A percentile compares a stretch with the other conserved stretches of the same genome.
Conservation (phyloP, 2,888 invertebrate species). For the Monochamus alternatus region DNA sequence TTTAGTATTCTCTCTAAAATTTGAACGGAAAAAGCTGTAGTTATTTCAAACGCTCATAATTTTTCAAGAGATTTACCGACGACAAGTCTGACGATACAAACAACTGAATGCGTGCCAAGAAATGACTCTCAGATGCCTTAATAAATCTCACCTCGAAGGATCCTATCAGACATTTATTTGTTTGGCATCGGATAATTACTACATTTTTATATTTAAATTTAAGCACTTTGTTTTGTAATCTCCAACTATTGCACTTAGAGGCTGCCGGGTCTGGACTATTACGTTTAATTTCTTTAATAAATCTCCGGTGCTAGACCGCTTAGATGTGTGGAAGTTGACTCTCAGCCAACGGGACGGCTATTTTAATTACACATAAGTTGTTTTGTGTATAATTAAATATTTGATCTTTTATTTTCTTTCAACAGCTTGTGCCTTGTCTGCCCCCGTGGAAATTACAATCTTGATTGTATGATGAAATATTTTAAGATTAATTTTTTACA, state of each 20-base stretch:
- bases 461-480: too few species aligned
- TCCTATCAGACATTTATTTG: constrained; percentile 18
- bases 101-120: constrained; percentile 17
- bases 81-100: constrained; percentile 16
- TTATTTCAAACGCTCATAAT: constrained; percentile 12
- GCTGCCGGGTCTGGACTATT: background rate
- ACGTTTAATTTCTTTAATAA: background rate
- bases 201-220: constrained; percentile 16
- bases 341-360: background rate
- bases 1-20: background rate
- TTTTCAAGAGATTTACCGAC: constrained; percentile 14
- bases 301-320: background rate
- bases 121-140: constrained; percentile 5
- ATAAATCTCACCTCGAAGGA: constrained; percentile 13
- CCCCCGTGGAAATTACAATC: too few species aligned
- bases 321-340: background rate
- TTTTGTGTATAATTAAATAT: background rate
- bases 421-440: too few species aligned
- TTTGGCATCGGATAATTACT: constrained; percentile 9
- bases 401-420: too few species aligned
- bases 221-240: constrained; percentile 1
- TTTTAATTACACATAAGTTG: background rate
- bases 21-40: background rate
- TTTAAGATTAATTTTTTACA: too few species aligned
- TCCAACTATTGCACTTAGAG: background rate